Conservation (phyloP, 2,113 vertebrate species). For the Copsychus sechellarum region DNA sequence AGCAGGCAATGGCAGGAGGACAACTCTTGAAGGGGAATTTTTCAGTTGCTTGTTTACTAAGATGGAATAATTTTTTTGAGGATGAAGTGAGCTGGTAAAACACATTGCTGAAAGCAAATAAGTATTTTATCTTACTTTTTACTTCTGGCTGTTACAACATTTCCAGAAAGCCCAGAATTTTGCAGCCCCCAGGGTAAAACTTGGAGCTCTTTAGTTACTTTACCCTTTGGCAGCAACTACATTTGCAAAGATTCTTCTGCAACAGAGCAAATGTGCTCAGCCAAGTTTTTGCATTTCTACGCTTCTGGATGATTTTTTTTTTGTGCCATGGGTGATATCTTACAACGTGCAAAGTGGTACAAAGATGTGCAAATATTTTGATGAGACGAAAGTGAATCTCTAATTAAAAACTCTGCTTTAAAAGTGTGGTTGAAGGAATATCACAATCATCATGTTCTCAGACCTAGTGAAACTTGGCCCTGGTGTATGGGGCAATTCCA, state of each 20-base stretch:
- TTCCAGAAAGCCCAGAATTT: background rate
- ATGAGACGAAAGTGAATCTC: background rate
- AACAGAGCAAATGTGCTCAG: background rate
- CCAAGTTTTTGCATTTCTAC: background rate
- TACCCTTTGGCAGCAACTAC: background rate
- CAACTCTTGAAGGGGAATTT: background rate
- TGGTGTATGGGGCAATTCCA: background rate
- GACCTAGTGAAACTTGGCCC: background rate
- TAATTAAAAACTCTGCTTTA: background rate
- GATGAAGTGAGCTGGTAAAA: background rate
- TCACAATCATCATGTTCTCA: background rate
- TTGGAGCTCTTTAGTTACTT: background rate
- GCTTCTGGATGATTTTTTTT: background rate
- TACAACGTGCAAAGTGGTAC: background rate
- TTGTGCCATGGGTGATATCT: background rate
- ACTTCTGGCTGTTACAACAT: background rate
- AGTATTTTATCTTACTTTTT: background rate
- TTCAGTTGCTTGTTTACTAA: background rate
- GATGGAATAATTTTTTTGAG: background rate
- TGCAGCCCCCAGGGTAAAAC: background rate
- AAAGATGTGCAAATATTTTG: fast-evolving
- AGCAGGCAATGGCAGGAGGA: background rate
- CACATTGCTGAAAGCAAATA: background rate
- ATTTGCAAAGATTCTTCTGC: background rate
- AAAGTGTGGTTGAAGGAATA: background rate